Conservation (phyloP, 2,797 vertebrate genomes). For the Spinus olivaceus region DNA sequence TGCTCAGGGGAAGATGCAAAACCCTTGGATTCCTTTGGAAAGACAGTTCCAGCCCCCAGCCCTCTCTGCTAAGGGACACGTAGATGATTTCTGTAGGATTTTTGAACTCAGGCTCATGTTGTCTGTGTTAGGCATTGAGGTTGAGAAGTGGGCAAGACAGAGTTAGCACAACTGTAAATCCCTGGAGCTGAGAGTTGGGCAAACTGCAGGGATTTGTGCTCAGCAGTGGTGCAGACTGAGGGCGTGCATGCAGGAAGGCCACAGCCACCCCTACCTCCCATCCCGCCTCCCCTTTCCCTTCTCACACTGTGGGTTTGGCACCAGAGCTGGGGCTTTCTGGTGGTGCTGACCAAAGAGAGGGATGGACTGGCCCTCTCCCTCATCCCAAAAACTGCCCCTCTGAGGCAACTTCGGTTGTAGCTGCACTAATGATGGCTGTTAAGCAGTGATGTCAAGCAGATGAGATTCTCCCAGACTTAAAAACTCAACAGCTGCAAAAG, state of each 20-base stretch:
- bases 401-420: background rate
- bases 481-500: background rate
- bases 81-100: background rate
- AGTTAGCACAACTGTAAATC: background rate
- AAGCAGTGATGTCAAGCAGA: background rate
- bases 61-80: background rate
- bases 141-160: background rate
- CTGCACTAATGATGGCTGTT: background rate
- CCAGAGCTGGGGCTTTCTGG: background rate
- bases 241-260: background rate
- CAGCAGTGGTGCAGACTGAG: background rate
- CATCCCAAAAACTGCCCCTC: background rate
- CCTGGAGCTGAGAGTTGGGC: background rate
- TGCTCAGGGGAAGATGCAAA: background rate
- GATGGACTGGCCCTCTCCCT: background rate
- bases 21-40: background rate
- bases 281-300: background rate
- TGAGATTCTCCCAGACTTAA: background rate
- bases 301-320: background rate
- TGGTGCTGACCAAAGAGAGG: background rate
- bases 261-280: background rate
- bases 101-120: fast-evolving
- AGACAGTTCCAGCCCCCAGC: background rate
- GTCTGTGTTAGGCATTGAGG: background rate
- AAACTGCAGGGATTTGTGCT: background rate